Conservation (phyloP, 2,888 invertebrate genomes). For the Noctua janthina region DNA sequence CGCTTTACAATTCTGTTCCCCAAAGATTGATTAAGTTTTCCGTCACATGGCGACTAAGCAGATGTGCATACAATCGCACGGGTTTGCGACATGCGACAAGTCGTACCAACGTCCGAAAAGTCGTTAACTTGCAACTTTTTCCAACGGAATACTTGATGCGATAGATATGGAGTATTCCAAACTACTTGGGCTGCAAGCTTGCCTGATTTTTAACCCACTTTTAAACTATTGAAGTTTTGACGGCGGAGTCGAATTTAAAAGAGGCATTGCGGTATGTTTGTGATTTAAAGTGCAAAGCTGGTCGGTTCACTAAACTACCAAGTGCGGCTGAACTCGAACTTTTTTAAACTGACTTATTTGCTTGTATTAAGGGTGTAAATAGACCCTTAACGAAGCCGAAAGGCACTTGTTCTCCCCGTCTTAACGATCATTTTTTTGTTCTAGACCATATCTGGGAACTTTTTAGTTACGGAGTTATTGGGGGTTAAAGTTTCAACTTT, state of each 20-base stretch:
- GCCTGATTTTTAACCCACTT: constrained; percentile 61
- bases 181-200: constrained; percentile 43
- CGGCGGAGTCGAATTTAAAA: constrained; percentile 56
- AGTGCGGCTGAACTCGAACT: constrained; percentile 22
- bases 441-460: too few species aligned
- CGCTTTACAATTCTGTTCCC: constrained; percentile 49
- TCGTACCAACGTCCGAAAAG: constrained; percentile 32
- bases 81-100: constrained; percentile 51
- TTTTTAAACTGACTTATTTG: constrained; percentile 31
- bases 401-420: too few species aligned
- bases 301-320: constrained; percentile 36
- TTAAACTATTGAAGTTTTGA: constrained; percentile 64
- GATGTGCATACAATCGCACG: constrained; percentile 60
- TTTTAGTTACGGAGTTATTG: too few species aligned
- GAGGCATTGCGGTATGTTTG: constrained; percentile 49
- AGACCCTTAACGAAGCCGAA: too few species aligned
- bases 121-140: constrained; percentile 57
- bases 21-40: constrained; percentile 57
- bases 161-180: constrained; percentile 52
- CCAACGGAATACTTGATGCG: constrained; percentile 57
- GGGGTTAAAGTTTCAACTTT: too few species aligned
- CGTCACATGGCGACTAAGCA: constrained; percentile 50
- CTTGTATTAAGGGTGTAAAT: neutral
- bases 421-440: too few species aligned
- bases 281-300: constrained; percentile 42